Percentiles rank a stretch among this genome's conserved stretches.
Evolutionary conservation across 2,888 invertebrate species (phyloP).

Genomic region (Linyphia triangularis): DNA sequence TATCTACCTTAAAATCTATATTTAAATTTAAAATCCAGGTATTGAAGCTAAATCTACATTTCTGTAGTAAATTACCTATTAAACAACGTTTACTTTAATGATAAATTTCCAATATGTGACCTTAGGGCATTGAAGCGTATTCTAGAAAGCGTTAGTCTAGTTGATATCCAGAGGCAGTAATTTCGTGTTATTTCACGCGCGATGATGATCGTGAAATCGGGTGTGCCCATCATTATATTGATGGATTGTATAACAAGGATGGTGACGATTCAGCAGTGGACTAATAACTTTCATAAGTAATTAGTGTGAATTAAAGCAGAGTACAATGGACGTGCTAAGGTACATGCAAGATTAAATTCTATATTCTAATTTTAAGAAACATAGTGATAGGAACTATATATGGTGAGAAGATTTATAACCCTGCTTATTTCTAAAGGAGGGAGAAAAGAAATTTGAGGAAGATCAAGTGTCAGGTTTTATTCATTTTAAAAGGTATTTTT

Average conservation of each 20-base stretch:
- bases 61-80: background rate
- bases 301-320: background rate
- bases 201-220: constrained; percentile 15
- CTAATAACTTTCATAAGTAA: background rate
- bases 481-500: no score
- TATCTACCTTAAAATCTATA: no score
- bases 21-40: background rate
- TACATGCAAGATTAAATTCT: no score
- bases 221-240: constrained; percentile 38
- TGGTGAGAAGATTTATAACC: no score
- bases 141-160: background rate
- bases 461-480: no score
- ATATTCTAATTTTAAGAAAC: no score
- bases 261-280: constrained; percentile 11
- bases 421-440: no score
- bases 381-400: no score
- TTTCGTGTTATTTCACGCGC: background rate
- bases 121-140: background rate
- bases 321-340: no score
- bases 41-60: background rate
- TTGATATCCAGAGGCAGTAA: constrained; percentile 3
- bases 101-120: constrained; percentile 1
- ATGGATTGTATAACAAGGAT: constrained; percentile 23
- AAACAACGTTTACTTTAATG: background rate
- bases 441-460: no score